phyloP scores from a whole-genome alignment of 2,113 vertebrate genomes.

The Rissa tridactyla region DNA sequence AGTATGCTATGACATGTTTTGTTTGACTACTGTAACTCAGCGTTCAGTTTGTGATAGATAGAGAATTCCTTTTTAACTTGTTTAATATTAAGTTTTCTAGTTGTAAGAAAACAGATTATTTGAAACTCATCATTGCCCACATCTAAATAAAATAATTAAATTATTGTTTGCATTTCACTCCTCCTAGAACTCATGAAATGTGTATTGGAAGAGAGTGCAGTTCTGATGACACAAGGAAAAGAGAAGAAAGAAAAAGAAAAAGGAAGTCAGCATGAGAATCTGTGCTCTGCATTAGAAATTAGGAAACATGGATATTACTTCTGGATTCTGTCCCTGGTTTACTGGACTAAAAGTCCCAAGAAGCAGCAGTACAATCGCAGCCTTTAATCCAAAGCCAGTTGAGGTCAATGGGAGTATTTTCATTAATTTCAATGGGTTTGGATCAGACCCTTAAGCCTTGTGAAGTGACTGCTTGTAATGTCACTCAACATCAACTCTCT shows the following conservation, averaged over 20 bases:
- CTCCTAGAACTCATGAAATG: background rate
- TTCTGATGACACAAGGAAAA: background rate
- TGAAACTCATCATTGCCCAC: background rate
- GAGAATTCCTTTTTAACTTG: background rate
- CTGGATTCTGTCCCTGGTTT: background rate
- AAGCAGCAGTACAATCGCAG: slow-evolving; percentile 20
- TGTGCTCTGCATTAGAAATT: slow-evolving; percentile 23
- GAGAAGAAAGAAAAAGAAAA: background rate
- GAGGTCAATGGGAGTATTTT: slow-evolving; percentile 47
- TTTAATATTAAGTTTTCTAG: background rate
- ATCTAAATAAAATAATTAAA: background rate
- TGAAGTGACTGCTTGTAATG: slow-evolving; percentile 10
- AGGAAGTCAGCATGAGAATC: background rate
- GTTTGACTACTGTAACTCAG: background rate
- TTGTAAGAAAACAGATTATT: background rate
- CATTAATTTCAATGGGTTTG: slow-evolving; percentile 38
- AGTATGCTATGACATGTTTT: background rate
- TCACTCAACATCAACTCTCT: background rate
- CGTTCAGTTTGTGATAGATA: background rate
- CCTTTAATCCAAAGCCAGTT: slow-evolving; percentile 29
- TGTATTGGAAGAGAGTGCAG: background rate
- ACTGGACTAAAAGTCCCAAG: background rate
- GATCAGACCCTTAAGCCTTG: background rate
- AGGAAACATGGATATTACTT: background rate
- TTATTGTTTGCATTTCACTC: background rate